phyloP scores from a whole-genome alignment of 2,113 vertebrate genomes.

The Rhea pennata region DNA sequence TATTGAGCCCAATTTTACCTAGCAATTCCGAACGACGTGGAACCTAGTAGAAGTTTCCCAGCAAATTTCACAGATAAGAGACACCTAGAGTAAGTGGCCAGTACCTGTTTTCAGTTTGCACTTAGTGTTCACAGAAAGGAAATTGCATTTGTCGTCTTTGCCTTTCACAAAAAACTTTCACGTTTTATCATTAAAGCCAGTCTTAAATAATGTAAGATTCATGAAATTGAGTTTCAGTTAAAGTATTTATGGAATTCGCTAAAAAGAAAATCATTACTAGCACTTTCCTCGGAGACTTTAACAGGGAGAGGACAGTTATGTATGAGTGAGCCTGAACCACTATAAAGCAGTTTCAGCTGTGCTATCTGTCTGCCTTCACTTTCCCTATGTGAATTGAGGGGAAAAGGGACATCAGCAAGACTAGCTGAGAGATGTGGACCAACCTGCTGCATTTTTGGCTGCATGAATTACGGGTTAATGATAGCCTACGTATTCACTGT shows the following conservation, averaged over 20 bases:
- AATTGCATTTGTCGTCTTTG: neutral
- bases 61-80: neutral
- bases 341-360: neutral
- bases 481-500: neutral
- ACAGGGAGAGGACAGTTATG: neutral
- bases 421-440: neutral
- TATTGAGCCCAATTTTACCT: neutral
- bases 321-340: neutral
- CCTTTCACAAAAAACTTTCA: neutral
- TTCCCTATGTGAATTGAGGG: neutral
- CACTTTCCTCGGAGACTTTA: constrained; percentile 47
- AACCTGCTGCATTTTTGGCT: neutral
- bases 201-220: constrained; percentile 74
- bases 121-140: neutral
- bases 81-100: neutral
- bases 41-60: neutral
- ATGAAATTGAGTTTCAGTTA: constrained; percentile 63
- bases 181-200: constrained; percentile 61
- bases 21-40: fast-evolving
- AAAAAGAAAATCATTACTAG: constrained; percentile 55
- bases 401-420: neutral
- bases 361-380: neutral
- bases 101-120: neutral
- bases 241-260: constrained; percentile 76
- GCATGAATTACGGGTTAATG: neutral